A percentile compares a stretch with the other conserved stretches of the same genome.
These are phyloP conservation scores for Aeoliscus strigatus DNA, from an alignment of 2,797 vertebrate species.

Conservation along the genomic window DNA sequence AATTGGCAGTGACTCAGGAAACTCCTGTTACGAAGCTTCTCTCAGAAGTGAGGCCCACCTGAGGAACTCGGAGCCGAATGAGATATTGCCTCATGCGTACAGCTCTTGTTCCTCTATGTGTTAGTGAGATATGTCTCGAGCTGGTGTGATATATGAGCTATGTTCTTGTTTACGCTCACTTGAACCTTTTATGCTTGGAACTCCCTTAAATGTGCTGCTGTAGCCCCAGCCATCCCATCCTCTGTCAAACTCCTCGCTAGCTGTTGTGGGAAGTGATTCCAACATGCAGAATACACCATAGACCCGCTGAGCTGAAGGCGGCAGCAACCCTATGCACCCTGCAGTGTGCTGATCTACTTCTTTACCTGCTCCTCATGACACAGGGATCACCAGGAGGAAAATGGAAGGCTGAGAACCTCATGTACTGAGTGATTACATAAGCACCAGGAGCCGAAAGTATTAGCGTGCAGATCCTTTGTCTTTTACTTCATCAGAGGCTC, in stretches of 20 bases:
- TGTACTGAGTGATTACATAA: constrained; percentile 38
- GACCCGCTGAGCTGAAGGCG: too few species aligned
- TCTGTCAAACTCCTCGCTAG: too few species aligned
- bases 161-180: constrained; percentile 29
- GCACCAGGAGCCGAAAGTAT: constrained; percentile 32
- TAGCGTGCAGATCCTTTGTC: constrained; percentile 39
- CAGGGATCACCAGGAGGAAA: constrained; percentile 18
- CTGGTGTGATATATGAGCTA: constrained; percentile 42
- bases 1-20: constrained; percentile 30
- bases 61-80: constrained; percentile 19
- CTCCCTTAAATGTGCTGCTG: constrained; percentile 14
- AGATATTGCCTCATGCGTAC: constrained; percentile 29
- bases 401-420: constrained; percentile 17
- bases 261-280: too few species aligned
- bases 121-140: constrained; percentile 50
- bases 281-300: too few species aligned
- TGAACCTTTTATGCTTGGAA: constrained; percentile 9
- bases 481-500: constrained; percentile 40
- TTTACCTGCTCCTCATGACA: constrained; percentile 23
- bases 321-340: too few species aligned
- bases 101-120: constrained; percentile 25
- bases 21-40: constrained; percentile 31
- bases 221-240: too few species aligned
- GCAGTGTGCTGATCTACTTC: constrained; percentile 18
- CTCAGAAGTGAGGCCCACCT: constrained; percentile 21